These are phyloP conservation scores for Brachionus plicatilis DNA, from an alignment of 1,140 invertebrate species.

Conservation along the genomic window DNA sequence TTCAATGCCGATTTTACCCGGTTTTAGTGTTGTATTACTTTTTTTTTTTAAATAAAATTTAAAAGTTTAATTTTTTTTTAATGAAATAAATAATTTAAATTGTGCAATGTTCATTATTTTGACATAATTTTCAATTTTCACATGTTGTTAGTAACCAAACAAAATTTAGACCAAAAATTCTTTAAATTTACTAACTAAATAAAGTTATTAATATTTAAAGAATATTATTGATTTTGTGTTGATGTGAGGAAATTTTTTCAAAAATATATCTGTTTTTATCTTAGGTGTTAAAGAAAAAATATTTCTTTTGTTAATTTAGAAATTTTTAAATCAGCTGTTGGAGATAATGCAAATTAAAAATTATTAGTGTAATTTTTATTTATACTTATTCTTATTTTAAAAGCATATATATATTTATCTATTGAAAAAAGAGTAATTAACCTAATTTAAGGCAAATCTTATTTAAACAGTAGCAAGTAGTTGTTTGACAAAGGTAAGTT, in stretches of 20 bases:
- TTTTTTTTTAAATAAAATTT: not conserved
- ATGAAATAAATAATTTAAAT: not conserved
- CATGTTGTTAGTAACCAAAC: too few relatives aligned
- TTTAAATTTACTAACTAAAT: too few relatives aligned
- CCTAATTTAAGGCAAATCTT: not conserved
- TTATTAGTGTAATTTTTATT: not conserved
- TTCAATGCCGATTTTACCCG: not conserved
- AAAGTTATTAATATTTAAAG: too few relatives aligned
- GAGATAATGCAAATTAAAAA: not conserved
- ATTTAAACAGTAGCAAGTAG: not conserved
- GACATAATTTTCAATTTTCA: too few relatives aligned
- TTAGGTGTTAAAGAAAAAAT: not conserved
- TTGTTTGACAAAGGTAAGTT: not conserved
- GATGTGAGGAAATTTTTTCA: too few relatives aligned
- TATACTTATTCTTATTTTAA: not conserved
- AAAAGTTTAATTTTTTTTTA: not conserved
- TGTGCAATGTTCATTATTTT: too few relatives aligned
- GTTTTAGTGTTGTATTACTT: not conserved
- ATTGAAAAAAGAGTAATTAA: not conserved
- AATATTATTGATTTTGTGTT: too few relatives aligned
- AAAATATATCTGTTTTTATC: too few relatives aligned
- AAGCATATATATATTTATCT: not conserved
- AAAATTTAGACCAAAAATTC: too few relatives aligned
- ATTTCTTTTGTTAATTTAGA: not conserved
- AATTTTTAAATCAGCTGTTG: not conserved